Conservation (phyloP, 2,797 vertebrate species). For the Diplodus puntazzo region DNA sequence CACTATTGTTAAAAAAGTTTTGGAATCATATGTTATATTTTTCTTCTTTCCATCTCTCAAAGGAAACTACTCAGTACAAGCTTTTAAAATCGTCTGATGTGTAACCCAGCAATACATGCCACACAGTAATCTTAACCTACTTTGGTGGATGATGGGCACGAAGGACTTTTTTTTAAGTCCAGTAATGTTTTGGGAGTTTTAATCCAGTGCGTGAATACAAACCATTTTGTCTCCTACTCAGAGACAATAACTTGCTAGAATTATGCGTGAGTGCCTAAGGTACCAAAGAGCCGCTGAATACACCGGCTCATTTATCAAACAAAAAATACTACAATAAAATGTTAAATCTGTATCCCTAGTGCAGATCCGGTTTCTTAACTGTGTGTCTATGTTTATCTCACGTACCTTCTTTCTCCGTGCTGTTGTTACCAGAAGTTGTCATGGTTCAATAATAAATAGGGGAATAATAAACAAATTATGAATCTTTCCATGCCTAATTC, state of each 20-base stretch:
- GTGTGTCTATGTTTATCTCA: not conserved
- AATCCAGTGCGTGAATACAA: conserved; percentile 10
- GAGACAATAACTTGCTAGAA: not conserved
- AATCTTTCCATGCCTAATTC: not conserved
- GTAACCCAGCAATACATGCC: not conserved
- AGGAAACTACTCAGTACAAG: too few relatives aligned
- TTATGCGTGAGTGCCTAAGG: not conserved
- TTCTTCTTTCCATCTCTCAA: too few relatives aligned
- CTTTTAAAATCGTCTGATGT: not conserved
- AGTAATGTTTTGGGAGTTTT: conserved; percentile 1
- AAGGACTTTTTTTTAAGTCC: conserved; percentile 10
- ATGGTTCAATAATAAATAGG: conserved; percentile 16
- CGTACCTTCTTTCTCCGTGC: not conserved
- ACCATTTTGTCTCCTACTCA: not conserved
- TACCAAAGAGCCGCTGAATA: not conserved
- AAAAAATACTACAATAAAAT: not conserved
- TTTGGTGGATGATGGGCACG: conserved; percentile 6
- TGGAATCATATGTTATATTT: too few relatives aligned
- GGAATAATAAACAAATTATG: conserved; percentile 23
- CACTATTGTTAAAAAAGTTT: too few relatives aligned
- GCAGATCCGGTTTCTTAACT: not conserved
- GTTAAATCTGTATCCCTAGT: not conserved
- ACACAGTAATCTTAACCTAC: not conserved
- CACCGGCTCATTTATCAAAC: not conserved
- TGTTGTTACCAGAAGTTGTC: not conserved